Base-by-base conservation (phyloP, 2,797 vertebrate species). In the Gallinago solitaria region DNA sequence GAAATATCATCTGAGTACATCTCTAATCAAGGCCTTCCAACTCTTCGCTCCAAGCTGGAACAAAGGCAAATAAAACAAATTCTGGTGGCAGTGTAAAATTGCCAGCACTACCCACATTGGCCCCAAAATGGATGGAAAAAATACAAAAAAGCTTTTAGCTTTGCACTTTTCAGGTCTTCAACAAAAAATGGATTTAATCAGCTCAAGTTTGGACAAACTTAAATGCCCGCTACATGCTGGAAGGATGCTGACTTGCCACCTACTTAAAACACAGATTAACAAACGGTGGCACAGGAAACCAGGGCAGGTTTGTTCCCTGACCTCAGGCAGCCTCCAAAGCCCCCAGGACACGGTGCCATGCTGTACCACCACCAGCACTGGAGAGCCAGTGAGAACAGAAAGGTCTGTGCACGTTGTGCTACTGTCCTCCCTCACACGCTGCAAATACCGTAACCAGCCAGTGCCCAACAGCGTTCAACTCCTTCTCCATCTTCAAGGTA, bases 21-120 rank as follows among this genome's bases (percentile, higher is more conserved):
- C 71, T 83, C 81, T 83, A 75, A 81, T 17, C 60, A 69, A 85
- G 45, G 35, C 32, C 32, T 10, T 69, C 56, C 56, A 69, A 47
- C 33, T 70, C 70, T 90, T 84, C 43, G 33, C 75, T 80, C 35
- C 75, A 74, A 82, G 75, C 35, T 59, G 53, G 27, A 95, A 80
- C 32, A 73, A 69, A 81, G n/a, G 50, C 51, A 80, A 93, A 89
- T 33, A 87, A 94, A 89, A 27, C 2, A 0, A 94, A 83, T 37
- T 73, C 76, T 53, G n/a, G 61, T 57, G 35, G 64, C 53, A 83
- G 24, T 12, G 84, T 25, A 35, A 89, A 89, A 96, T 90, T 59
- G 71, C 16, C 71, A 94, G 41, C 23, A 28, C 30, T 80, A 77
- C 27, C 27, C 28, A 41, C 0, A 0, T 73, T 56, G 65, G 45